phyloP scores from a whole-genome alignment of 1,140 invertebrate genomes.

The Lordiphosa clarofinis region DNA sequence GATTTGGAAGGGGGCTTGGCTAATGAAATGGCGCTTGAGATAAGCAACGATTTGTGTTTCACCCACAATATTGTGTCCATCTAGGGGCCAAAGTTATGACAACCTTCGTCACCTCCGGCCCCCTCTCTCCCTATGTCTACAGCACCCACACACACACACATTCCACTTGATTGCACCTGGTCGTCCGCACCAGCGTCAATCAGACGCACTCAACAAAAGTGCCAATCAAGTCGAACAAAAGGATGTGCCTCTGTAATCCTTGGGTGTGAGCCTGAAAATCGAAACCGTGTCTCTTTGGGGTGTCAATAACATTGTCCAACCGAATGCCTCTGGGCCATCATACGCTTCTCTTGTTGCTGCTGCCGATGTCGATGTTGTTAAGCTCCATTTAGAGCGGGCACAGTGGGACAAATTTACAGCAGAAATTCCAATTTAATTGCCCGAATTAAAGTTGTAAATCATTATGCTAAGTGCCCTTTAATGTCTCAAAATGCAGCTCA shows the following conservation, averaged over 20 bases:
- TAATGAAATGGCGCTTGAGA: slow-evolving; percentile 68
- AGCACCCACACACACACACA: slow-evolving; percentile 29
- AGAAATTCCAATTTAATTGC: slow-evolving; percentile 73
- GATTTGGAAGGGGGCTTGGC: slow-evolving; percentile 14
- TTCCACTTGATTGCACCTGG: slow-evolving; percentile 56
- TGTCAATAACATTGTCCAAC: slow-evolving; percentile 69
- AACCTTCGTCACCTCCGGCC: neutral
- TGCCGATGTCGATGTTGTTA: too few relatives aligned
- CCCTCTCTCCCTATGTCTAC: neutral
- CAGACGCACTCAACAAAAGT: slow-evolving; percentile 65
- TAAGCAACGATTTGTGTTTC: slow-evolving; percentile 24
- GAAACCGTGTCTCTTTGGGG: slow-evolving; percentile 29
- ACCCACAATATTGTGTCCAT: slow-evolving; percentile 22
- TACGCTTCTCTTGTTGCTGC: slow-evolving; percentile 5
- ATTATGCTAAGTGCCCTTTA: slow-evolving; percentile 79
- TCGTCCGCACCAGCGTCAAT: slow-evolving; percentile 25
- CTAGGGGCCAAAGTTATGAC: slow-evolving; percentile 31
- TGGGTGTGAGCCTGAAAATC: slow-evolving; percentile 28
- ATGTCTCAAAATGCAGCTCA: slow-evolving; percentile 73
- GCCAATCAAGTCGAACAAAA: slow-evolving; percentile 57
- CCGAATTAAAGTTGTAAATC: slow-evolving; percentile 78
- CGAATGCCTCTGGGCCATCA: slow-evolving; percentile 33
- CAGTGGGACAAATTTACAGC: slow-evolving; percentile 16
- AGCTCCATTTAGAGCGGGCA: slow-evolving; percentile 30
- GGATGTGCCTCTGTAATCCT: slow-evolving; percentile 32